Evolutionary conservation across 2,888 invertebrate species (phyloP).

Genomic region (Monoplex corrugatus): DNA sequence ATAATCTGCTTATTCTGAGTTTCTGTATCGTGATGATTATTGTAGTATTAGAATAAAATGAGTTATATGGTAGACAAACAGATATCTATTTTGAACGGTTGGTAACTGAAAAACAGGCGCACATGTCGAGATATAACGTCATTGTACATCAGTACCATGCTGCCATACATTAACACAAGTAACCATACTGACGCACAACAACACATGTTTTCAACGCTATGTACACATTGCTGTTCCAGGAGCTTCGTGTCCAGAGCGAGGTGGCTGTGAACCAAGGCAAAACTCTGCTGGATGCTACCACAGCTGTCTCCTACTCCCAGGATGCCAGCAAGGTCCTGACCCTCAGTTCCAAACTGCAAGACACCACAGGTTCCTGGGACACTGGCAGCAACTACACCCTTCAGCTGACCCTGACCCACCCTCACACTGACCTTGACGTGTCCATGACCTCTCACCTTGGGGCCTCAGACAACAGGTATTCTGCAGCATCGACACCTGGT

Average conservation of each 20-base stretch:
- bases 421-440: slow-evolving; percentile 70
- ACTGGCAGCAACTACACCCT: slow-evolving; percentile 61
- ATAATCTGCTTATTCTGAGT: no score
- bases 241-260: slow-evolving; percentile 63
- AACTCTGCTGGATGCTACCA: slow-evolving; percentile 65
- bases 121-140: no score
- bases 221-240: slow-evolving; percentile 55
- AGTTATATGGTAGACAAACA: no score
- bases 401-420: slow-evolving; percentile 68
- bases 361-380: slow-evolving; percentile 52
- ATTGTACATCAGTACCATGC: no score
- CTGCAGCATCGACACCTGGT: slow-evolving; percentile 66
- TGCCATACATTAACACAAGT: no score
- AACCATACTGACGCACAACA: background rate
- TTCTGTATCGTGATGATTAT: no score
- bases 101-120: no score
- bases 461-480: slow-evolving; percentile 55
- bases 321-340: slow-evolving; percentile 68
- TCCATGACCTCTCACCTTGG: slow-evolving; percentile 64
- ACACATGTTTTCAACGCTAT: background rate
- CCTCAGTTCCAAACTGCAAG: slow-evolving; percentile 61
- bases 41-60: no score
- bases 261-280: slow-evolving; percentile 61
- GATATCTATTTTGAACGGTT: no score
- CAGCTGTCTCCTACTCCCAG: slow-evolving; percentile 68